Base-by-base conservation (phyloP, 2,888 invertebrate genomes). In the Drosophila engyochracea region DNA sequence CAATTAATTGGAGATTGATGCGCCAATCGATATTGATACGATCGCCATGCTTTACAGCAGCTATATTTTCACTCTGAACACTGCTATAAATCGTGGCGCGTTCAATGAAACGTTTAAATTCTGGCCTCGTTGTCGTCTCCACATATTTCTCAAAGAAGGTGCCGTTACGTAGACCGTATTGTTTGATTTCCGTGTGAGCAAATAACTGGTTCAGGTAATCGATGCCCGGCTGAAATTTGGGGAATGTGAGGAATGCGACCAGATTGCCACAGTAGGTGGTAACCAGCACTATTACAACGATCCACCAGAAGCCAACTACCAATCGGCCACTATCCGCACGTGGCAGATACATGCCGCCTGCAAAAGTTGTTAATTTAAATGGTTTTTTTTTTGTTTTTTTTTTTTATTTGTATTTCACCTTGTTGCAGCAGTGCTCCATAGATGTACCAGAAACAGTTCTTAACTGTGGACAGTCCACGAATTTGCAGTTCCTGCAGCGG, bases 181-280 rank as follows among this genome's bases (percentile, higher is more conserved):
- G 95, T 49, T 96, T 94, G 0, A 94, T 94, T 0, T 94, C 94
- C 44, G 93, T 94, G 61, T 94, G 93, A 0, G 87, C 85, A 60
- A 97, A 91, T 16, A 92, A 74, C 73, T 93, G 92, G 39, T 70
- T 85, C 4, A 93, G 83, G 54, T 89, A 93, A 70, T 92, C 91
- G 25, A 93, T 89, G 12, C 92, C 93, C 3, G 92, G 92, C 59
- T 93, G 92, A 72, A 91, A 93, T 92, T 97, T 96, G 0, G 98
- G 98, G 91, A 98, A 98, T 0, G 98, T 98, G 51, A 98, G 95
- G 92, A 98, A 98, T 0, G 98, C 98, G 0, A 98, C 98, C 81
- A 98, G 94, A 93, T 97, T 98, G 3, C 98, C 98, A 64, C 97
- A 97, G 92, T 98, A 98, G 0, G 98, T 98, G 25, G 98, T 98